Evolutionary conservation across 2,797 vertebrate species (phyloP).

Genomic region (Thalassophryne amazonica): DNA sequence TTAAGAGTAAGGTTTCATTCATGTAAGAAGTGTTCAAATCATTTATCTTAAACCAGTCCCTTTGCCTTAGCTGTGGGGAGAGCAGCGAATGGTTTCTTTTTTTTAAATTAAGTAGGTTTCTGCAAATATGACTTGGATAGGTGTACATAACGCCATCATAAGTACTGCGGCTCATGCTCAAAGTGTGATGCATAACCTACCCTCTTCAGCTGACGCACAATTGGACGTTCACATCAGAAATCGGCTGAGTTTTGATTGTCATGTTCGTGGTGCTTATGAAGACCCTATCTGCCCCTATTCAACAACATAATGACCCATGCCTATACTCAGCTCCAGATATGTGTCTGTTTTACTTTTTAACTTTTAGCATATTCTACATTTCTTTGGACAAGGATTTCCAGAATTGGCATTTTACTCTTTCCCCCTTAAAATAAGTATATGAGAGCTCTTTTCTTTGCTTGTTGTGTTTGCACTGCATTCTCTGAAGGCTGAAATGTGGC

Average conservation of each 20-base stretch:
- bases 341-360: conserved; percentile 77
- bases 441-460: conserved; percentile 75
- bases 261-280: conserved; percentile 72
- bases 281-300: conserved; percentile 71
- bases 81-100: conserved; percentile 81
- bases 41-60: conserved; percentile 63
- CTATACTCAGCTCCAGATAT: conserved; percentile 72
- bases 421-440: conserved; percentile 75
- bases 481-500: conserved; percentile 61
- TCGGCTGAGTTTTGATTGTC: background rate
- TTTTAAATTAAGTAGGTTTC: conserved; percentile 68
- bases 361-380: conserved; percentile 78
- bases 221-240: conserved; percentile 42
- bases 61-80: conserved; percentile 80
- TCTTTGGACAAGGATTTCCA: conserved; percentile 79
- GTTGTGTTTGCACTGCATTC: conserved; percentile 63
- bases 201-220: conserved; percentile 30
- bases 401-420: conserved; percentile 72
- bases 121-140: conserved; percentile 75
- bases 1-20: conserved; percentile 31
- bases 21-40: conserved; percentile 52
- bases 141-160: conserved; percentile 70
- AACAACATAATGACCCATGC: conserved; percentile 70
- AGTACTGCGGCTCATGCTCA: conserved; percentile 58
- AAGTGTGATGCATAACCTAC: conserved; percentile 11